Conservation (phyloP, 64 coral and sea anemone genomes). For the Montipora capricornis region DNA sequence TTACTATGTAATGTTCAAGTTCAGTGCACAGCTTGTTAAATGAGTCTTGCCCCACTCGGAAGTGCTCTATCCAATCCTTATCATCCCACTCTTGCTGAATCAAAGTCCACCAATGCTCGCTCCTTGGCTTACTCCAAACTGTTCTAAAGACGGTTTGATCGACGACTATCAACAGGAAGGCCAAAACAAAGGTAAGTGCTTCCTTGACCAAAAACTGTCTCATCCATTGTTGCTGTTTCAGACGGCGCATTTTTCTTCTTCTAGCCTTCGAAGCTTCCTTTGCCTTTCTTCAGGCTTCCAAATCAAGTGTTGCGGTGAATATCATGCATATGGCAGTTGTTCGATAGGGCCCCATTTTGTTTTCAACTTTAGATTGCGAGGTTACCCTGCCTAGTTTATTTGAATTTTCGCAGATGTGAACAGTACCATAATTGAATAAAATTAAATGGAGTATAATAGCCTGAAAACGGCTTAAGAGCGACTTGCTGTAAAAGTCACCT, state of each 20-base stretch:
- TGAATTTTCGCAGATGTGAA: no score
- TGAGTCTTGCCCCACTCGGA: slow-evolving; percentile 19
- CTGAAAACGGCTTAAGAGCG: no score
- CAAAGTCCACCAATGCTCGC: slow-evolving; percentile 17
- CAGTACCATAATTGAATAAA: no score
- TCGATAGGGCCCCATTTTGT: neutral
- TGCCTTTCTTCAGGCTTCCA: slow-evolving; percentile 29
- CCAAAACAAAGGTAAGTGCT: slow-evolving; percentile 18
- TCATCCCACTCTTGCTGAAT: slow-evolving; percentile 11
- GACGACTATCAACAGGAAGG: slow-evolving; percentile 11
- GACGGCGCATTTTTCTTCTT: neutral
- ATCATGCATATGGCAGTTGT: neutral
- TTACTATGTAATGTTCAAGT: neutral
- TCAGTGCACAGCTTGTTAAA: slow-evolving; percentile 34
- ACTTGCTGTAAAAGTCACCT: no score
- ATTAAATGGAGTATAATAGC: no score
- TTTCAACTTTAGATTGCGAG: slow-evolving; percentile 1
- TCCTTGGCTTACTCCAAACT: slow-evolving; percentile 23
- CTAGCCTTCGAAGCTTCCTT: neutral
- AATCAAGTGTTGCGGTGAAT: neutral
- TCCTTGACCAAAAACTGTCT: neutral
- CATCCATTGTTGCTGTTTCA: slow-evolving; percentile 11
- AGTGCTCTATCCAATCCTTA: slow-evolving; percentile 13
- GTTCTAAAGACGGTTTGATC: slow-evolving; percentile 22
- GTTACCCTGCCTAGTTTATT: neutral